A percentile compares a stretch with the other conserved stretches of the same genome.
Conservation (phyloP, 2,113 vertebrate genomes). For the Sturnus vulgaris region DNA sequence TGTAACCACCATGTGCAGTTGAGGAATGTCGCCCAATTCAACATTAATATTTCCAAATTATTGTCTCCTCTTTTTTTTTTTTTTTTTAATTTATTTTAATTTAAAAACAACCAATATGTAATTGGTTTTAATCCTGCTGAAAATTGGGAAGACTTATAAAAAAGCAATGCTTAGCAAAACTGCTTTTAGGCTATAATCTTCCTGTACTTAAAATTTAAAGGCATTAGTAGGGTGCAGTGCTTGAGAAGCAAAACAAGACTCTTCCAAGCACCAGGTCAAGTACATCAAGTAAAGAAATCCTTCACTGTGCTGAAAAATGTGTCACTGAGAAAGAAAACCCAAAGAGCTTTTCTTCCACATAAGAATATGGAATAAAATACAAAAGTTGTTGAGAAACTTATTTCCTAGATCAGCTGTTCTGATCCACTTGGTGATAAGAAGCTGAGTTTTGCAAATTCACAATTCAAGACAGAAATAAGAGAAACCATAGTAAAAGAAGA, state of each 20-base stretch:
- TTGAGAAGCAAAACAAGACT: neutral
- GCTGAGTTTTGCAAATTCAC: neutral
- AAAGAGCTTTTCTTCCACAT: neutral
- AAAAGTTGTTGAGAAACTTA: neutral
- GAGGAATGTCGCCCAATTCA: neutral
- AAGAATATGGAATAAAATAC: neutral
- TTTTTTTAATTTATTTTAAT: neutral
- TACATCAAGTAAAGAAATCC: neutral
- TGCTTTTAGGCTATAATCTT: neutral
- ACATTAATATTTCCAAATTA: neutral
- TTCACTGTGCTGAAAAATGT: neutral
- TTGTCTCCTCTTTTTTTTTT: neutral
- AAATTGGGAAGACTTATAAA: conserved; percentile 5
- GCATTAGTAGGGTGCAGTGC: neutral
- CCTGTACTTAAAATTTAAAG: neutral
- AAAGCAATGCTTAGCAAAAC: neutral
- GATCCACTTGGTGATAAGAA: neutral
- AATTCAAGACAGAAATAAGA: neutral
- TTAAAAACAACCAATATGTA: neutral
- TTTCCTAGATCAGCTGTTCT: neutral
- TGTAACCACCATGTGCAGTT: too few species aligned
- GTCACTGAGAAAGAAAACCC: neutral
- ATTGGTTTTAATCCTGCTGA: conserved; percentile 23
- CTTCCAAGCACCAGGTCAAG: neutral
- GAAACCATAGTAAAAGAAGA: neutral